Percentiles rank a stretch among this genome's conserved stretches.
phyloP scores from a whole-genome alignment of 2,888 invertebrate species.

The Phymatocera aterrima region DNA sequence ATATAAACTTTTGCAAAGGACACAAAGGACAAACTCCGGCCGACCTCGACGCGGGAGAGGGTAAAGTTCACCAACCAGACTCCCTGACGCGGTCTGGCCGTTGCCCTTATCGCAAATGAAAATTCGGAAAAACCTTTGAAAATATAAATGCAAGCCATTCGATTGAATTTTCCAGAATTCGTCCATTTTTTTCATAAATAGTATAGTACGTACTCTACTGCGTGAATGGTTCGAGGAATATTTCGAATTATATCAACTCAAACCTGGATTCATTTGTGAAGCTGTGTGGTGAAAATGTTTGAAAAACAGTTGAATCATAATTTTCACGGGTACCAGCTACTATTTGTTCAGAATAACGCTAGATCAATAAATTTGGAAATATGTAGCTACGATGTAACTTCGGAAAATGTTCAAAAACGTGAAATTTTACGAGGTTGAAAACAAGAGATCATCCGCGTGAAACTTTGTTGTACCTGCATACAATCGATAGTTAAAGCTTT shows the following conservation, averaged over 20 bases:
- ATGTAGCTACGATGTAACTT: too few species aligned
- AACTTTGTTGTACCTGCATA: not conserved
- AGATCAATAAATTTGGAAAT: too few species aligned
- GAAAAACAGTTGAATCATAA: too few species aligned
- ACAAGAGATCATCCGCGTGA: too few species aligned
- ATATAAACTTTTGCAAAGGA: not conserved
- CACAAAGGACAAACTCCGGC: conserved; percentile 16
- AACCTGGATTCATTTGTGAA: not conserved
- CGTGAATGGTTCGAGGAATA: not conserved
- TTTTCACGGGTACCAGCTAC: too few species aligned
- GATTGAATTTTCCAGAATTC: conserved; percentile 14
- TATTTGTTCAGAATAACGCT: too few species aligned
- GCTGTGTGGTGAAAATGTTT: too few species aligned
- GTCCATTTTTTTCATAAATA: not conserved
- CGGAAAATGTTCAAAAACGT: not conserved
- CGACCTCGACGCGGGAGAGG: conserved; percentile 12
- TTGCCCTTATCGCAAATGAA: not conserved
- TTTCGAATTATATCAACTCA: not conserved
- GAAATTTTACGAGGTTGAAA: too few species aligned
- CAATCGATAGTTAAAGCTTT: conserved; percentile 1
- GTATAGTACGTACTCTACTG: not conserved
- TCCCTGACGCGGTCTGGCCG: not conserved
- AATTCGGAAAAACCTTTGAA: conserved; percentile 8
- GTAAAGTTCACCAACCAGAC: conserved; percentile 20
- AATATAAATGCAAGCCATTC: conserved; percentile 5